Conservation (phyloP, 2,113 vertebrate genomes). For the Brachirus orientalis region DNA sequence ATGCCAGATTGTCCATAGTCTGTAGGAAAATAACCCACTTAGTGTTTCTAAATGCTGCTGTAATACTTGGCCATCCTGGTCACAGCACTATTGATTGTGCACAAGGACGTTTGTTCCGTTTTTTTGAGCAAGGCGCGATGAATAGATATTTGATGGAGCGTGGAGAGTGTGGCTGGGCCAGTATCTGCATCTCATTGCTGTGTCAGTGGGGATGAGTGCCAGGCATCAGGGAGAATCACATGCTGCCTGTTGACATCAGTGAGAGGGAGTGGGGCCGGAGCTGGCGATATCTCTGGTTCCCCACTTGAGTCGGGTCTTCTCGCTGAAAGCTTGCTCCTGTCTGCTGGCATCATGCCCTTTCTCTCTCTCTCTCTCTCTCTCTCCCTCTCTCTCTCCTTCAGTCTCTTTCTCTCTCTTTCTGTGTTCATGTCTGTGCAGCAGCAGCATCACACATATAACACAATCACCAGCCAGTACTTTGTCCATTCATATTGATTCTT, state of each 20-base stretch:
- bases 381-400: slow-evolving; percentile 3
- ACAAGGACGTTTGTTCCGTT: slow-evolving; percentile 67
- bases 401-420: slow-evolving; percentile 8
- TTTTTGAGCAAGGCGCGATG: slow-evolving; percentile 45
- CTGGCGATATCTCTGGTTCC: slow-evolving; percentile 59
- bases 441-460: slow-evolving; percentile 32
- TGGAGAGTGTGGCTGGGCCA: slow-evolving; percentile 30
- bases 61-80: slow-evolving; percentile 59
- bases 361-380: slow-evolving; percentile 8
- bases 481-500: slow-evolving; percentile 60
- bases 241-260: slow-evolving; percentile 75
- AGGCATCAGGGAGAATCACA: slow-evolving; percentile 49
- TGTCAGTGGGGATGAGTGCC: slow-evolving; percentile 61
- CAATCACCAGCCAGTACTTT: slow-evolving; percentile 37
- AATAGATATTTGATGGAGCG: slow-evolving; percentile 67
- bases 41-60: slow-evolving; percentile 64
- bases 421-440: not conserved
- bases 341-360: slow-evolving; percentile 53
- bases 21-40: slow-evolving; percentile 70
- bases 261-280: slow-evolving; percentile 45
- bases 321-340: slow-evolving; percentile 70
- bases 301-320: slow-evolving; percentile 50
- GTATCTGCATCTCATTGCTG: slow-evolving; percentile 54
- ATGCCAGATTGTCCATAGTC: slow-evolving; percentile 56
- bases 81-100: slow-evolving; percentile 63